phyloP scores from a whole-genome alignment of 2,797 vertebrate species.

The Eospalax fontanierii region DNA sequence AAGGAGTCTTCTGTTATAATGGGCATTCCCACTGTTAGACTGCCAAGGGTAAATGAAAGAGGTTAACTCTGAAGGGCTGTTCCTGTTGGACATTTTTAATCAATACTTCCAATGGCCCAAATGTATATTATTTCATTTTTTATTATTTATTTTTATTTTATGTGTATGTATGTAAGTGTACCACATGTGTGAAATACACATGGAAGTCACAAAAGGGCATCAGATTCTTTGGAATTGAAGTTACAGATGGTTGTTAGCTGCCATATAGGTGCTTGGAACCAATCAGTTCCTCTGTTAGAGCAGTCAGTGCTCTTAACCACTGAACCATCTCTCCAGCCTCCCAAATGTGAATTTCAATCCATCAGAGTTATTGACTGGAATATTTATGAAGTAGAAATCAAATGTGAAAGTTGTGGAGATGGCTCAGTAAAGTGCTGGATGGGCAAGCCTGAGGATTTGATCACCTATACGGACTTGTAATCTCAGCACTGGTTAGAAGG shows the following conservation, averaged over 20 bases:
- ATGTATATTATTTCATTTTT: neutral
- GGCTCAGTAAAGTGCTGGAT: neutral
- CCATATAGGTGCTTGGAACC: too few relatives aligned
- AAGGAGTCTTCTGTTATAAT: too few relatives aligned
- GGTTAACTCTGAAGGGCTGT: neutral
- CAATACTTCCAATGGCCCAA: neutral
- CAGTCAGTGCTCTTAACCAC: too few relatives aligned
- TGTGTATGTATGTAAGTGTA: too few relatives aligned
- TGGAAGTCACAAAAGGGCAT: too few relatives aligned
- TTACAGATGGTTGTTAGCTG: too few relatives aligned
- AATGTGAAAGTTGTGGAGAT: neutral
- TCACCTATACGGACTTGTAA: neutral
- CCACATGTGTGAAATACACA: too few relatives aligned
- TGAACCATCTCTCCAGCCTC: too few relatives aligned
- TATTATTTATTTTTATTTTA: too few relatives aligned
- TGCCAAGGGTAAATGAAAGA: neutral
- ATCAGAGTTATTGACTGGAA: slow-evolving; percentile 3
- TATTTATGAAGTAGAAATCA: slow-evolving; percentile 42
- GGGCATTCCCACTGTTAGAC: neutral
- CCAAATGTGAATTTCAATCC: neutral
- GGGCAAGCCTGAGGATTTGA: neutral
- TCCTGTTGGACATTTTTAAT: neutral
- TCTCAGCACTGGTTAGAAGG: neutral
- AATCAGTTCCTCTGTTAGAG: too few relatives aligned
- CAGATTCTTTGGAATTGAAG: too few relatives aligned